Conservation (phyloP, 2,888 invertebrate genomes). For the Seira sanloemensis region DNA sequence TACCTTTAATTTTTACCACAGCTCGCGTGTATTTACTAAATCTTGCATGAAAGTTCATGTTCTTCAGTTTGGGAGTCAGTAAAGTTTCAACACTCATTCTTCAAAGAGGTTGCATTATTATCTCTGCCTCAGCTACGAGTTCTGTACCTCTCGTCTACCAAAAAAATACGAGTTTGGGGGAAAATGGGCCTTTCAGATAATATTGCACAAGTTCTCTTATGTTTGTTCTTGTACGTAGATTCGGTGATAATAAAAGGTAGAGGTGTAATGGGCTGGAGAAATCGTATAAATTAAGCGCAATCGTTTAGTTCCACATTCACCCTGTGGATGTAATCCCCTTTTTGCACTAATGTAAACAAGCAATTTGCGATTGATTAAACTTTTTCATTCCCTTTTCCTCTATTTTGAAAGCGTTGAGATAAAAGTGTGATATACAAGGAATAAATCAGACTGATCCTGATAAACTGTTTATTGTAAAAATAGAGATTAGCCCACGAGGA, state of each 20-base stretch:
- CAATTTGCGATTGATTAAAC: neutral
- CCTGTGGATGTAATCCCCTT: neutral
- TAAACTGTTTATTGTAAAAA: constrained; percentile 2
- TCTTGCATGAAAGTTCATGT: constrained; percentile 26
- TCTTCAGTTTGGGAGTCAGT: constrained; percentile 35
- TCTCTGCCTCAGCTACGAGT: neutral
- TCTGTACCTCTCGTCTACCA: neutral
- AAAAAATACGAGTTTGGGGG: neutral
- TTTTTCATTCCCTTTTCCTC: neutral
- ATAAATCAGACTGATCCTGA: constrained; percentile 1
- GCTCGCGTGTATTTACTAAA: constrained; percentile 50
- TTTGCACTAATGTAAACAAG: neutral
- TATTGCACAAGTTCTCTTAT: neutral
- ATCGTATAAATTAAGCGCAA: neutral
- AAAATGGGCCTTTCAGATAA: neutral
- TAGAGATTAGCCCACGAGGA: neutral
- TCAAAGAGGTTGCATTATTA: constrained; percentile 31
- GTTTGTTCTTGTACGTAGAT: neutral
- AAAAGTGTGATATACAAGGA: neutral
- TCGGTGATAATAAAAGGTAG: neutral
- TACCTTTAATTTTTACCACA: constrained; percentile 16
- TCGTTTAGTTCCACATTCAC: neutral
- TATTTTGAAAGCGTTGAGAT: neutral
- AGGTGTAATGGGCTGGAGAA: neutral
- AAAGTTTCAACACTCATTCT: constrained; percentile 58